Evolutionary conservation across 2,113 vertebrate species (phyloP).

Genomic region (Nannospalax galili): DNA sequence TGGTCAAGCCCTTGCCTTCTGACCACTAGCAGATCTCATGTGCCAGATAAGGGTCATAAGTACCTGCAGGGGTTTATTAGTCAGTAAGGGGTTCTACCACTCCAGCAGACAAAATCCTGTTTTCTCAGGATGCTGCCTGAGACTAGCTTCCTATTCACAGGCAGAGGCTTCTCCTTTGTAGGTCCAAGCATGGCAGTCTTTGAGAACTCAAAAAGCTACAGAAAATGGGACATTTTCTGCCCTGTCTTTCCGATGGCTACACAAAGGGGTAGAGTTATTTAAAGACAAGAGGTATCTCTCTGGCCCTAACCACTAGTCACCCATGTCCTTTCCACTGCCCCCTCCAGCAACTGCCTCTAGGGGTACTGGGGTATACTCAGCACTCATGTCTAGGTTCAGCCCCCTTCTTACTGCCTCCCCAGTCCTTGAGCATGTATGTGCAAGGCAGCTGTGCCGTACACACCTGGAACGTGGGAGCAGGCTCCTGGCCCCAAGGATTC

Average conservation of each 20-base stretch:
- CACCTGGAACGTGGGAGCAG: background rate
- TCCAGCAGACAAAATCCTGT: background rate
- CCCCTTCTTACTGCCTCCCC: accelerated
- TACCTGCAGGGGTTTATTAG: constrained; percentile 33
- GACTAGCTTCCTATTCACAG: constrained; percentile 45
- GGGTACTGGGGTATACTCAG: accelerated
- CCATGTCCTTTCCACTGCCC: background rate
- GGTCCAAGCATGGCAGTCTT: background rate
- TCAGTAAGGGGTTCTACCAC: constrained; percentile 50
- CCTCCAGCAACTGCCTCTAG: accelerated
- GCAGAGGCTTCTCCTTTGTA: constrained; percentile 48
- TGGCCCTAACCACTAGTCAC: accelerated
- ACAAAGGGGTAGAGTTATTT: background rate
- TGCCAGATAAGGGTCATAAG: constrained; percentile 47
- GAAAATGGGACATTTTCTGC: background rate
- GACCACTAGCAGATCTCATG: background rate
- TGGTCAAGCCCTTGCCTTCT: background rate
- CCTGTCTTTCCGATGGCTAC: background rate
- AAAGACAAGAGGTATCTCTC: background rate
- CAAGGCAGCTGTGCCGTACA: background rate
- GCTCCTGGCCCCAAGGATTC: background rate
- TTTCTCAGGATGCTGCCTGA: background rate
- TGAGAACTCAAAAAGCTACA: constrained; percentile 57
- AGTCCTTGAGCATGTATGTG: background rate
- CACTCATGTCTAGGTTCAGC: background rate